Conservation (phyloP, 2,113 vertebrate genomes). For the Corynorhinus townsendii region DNA sequence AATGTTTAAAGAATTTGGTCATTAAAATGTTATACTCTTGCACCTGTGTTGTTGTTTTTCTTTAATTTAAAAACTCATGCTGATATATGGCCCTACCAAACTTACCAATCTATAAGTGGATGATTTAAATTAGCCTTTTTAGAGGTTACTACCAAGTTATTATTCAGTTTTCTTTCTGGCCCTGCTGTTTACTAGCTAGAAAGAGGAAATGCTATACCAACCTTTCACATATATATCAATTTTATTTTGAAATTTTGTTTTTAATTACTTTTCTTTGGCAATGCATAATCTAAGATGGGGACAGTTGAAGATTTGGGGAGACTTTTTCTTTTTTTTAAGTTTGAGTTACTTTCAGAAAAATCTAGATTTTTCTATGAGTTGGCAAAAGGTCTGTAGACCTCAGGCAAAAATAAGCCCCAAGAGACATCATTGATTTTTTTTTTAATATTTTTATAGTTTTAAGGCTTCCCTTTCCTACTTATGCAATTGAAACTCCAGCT, state of each 20-base stretch:
- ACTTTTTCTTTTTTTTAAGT: neutral
- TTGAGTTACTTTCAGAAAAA: slow-evolving; percentile 44
- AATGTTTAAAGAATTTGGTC: neutral
- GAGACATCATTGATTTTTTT: neutral
- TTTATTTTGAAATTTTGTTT: slow-evolving; percentile 28
- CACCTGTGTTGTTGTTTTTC: neutral
- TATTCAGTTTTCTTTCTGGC: neutral
- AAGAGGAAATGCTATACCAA: neutral
- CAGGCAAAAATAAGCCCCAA: neutral
- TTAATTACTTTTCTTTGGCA: slow-evolving; percentile 6
- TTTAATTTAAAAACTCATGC: neutral
- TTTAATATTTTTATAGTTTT: neutral
- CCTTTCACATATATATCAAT: neutral
- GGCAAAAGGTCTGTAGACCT: neutral
- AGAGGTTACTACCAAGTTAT: neutral
- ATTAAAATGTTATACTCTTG: slow-evolving; percentile 31
- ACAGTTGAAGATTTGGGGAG: neutral
- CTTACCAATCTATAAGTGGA: neutral
- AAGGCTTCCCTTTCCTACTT: neutral
- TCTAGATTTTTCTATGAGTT: neutral
- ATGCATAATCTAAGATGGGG: neutral
- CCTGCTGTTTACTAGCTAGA: neutral
- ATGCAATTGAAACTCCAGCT: neutral
- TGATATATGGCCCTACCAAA: neutral
- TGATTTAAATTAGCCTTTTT: neutral